phyloP scores from a whole-genome alignment of 1,140 invertebrate species.

The Tribolium castaneum region DNA sequence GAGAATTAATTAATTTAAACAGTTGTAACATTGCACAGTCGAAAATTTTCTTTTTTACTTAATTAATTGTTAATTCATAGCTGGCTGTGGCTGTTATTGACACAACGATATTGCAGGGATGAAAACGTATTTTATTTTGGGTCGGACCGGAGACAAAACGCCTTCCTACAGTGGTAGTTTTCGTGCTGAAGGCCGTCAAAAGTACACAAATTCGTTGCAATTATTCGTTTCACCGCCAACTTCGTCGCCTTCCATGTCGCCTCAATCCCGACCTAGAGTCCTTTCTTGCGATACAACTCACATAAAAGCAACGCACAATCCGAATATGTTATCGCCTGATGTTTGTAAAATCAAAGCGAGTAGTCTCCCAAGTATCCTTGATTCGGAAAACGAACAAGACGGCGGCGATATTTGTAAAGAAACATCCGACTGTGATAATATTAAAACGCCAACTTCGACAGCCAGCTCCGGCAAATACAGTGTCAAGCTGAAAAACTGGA shows the following conservation, averaged over 20 bases:
- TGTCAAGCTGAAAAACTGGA: slow-evolving; percentile 71
- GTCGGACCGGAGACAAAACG: slow-evolving; percentile 64
- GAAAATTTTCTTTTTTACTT: too few species aligned
- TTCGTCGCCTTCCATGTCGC: slow-evolving; percentile 63
- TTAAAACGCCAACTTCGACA: slow-evolving; percentile 62
- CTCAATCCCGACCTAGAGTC: slow-evolving; percentile 58
- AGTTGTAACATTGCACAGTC: too few species aligned
- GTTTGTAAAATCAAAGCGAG: slow-evolving; percentile 77
- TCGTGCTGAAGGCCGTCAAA: slow-evolving; percentile 54
- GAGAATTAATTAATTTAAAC: too few species aligned
- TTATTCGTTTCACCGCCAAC: slow-evolving; percentile 70
- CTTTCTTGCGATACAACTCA: slow-evolving; percentile 59
- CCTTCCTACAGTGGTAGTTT: slow-evolving; percentile 59
- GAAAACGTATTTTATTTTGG: slow-evolving; percentile 84
- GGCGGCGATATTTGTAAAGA: slow-evolving; percentile 57
- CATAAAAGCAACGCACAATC: slow-evolving; percentile 60
- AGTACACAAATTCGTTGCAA: slow-evolving; percentile 65
- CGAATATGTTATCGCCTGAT: slow-evolving; percentile 69
- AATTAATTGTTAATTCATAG: too few species aligned
- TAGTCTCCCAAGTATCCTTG: slow-evolving; percentile 81
- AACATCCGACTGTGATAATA: slow-evolving; percentile 58
- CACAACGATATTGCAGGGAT: slow-evolving; percentile 69
- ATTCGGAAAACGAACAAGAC: slow-evolving; percentile 76
- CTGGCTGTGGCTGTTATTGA: too few species aligned
- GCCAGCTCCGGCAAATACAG: slow-evolving; percentile 71